Percentiles rank a stretch among this genome's conserved stretches.
Evolutionary conservation across 2,888 invertebrate species (phyloP).

Genomic region (Dasysyrphus tricinctus): DNA sequence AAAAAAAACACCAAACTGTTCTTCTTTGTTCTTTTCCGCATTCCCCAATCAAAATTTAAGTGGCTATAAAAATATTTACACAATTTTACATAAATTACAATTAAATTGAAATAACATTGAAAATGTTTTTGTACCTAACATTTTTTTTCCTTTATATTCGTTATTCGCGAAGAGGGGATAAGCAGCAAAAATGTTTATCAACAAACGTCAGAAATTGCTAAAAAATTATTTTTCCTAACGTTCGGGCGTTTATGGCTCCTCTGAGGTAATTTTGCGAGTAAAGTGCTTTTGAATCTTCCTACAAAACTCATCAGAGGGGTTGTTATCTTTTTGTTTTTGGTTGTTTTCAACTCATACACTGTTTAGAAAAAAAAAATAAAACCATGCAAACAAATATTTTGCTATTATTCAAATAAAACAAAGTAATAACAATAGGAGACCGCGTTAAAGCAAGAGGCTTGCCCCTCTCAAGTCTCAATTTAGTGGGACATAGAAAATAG

Average conservation of each 20-base stretch:
- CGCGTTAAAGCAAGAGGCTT: neutral
- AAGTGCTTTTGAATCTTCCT: constrained; percentile 54
- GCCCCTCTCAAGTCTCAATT: neutral
- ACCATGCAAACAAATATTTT: constrained; percentile 11
- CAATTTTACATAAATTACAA: constrained; percentile 72
- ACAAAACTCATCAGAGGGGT: neutral
- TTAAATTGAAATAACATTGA: constrained; percentile 72
- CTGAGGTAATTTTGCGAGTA: constrained; percentile 67
- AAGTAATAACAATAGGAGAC: constrained; percentile 61
- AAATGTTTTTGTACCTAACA: neutral
- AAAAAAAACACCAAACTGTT: neutral
- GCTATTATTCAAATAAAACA: constrained; percentile 70
- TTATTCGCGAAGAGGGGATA: constrained; percentile 26
- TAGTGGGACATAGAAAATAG: neutral
- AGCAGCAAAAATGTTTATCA: constrained; percentile 21
- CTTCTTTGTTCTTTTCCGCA: neutral
- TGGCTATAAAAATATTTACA: constrained; percentile 21
- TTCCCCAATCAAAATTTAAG: constrained; percentile 11
- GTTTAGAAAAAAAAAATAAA: neutral
- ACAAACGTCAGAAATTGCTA: neutral
- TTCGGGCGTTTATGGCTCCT: constrained; percentile 60
- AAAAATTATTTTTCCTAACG: constrained; percentile 62
- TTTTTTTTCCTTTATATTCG: neutral
- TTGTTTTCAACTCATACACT: neutral
- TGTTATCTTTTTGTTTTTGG: constrained; percentile 16